These are phyloP conservation scores for Drosophila seclusa DNA, from an alignment of 2,888 invertebrate species.

Conservation along the genomic window DNA sequence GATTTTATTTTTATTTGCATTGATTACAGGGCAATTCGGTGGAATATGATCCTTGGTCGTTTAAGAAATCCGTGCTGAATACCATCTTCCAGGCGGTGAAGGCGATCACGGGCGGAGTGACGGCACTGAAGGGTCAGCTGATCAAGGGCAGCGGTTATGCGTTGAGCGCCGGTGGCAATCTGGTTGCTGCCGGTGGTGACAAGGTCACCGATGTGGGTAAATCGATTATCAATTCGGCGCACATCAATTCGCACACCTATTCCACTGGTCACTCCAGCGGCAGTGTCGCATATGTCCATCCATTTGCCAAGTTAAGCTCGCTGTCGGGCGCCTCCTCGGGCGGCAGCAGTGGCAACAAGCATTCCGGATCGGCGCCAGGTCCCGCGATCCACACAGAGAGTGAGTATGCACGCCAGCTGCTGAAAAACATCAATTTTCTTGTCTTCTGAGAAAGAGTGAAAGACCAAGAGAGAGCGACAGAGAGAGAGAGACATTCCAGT, in stretches of 20 bases:
- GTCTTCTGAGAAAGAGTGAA: conserved; percentile 47
- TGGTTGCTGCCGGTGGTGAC: conserved; percentile 91
- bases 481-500: conserved; percentile 9
- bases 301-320: conserved; percentile 82
- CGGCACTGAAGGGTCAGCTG: conserved; percentile 94
- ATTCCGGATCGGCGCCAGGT: conserved; percentile 51
- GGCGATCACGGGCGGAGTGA: conserved; percentile 94
- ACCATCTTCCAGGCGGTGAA: conserved; percentile 94
- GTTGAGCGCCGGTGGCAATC: conserved; percentile 88
- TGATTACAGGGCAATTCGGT: conserved; percentile 81
- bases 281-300: conserved; percentile 70
- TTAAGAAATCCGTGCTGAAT: conserved; percentile 92
- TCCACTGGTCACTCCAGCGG: conserved; percentile 67
- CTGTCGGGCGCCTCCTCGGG: conserved; percentile 83
- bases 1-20: neutral
- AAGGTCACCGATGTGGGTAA: conserved; percentile 92
- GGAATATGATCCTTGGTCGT: conserved; percentile 89
- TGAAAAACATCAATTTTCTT: conserved; percentile 52
- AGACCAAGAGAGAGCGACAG: neutral
- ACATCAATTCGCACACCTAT: conserved; percentile 86
- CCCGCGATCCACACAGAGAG: conserved; percentile 83
- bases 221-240: conserved; percentile 91
- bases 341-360: conserved; percentile 76
- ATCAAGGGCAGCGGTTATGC: conserved; percentile 93
- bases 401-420: conserved; percentile 74